Evolutionary conservation across 2,888 invertebrate species (phyloP).

Genomic region (Oscheius myriophilus): DNA sequence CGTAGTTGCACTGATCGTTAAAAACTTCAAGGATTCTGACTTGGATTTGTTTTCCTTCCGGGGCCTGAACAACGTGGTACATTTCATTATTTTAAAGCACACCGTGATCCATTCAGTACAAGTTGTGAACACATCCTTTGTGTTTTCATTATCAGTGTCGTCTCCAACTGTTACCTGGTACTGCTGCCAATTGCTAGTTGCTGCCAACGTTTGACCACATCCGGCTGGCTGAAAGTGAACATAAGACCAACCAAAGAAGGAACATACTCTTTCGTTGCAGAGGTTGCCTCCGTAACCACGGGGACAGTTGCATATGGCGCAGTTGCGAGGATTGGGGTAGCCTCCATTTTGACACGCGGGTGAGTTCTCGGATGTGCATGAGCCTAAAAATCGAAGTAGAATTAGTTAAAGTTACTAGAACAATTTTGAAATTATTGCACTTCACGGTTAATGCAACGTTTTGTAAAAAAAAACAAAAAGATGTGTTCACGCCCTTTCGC

Average conservation of each 20-base stretch:
- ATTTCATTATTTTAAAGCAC: too few relatives aligned
- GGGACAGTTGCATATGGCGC: slow-evolving; percentile 42
- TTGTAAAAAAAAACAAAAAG: too few relatives aligned
- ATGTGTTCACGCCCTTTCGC: too few relatives aligned
- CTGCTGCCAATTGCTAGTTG: slow-evolving; percentile 38
- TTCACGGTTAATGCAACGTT: too few relatives aligned
- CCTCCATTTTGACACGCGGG: slow-evolving; percentile 46
- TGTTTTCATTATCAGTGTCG: slow-evolving; percentile 24
- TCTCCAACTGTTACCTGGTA: slow-evolving; percentile 33
- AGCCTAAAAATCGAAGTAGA: not conserved
- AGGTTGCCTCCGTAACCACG: slow-evolving; percentile 45
- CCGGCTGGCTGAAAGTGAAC: slow-evolving; percentile 31
- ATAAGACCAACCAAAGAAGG: too few relatives aligned
- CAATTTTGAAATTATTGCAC: too few relatives aligned
- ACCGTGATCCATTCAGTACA: slow-evolving; percentile 20
- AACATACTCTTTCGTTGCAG: slow-evolving; percentile 39
- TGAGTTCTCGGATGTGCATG: not conserved
- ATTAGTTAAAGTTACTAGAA: too few relatives aligned
- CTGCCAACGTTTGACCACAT: slow-evolving; percentile 41
- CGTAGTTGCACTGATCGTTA: slow-evolving; percentile 42
- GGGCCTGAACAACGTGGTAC: too few relatives aligned
- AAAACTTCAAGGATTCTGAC: slow-evolving; percentile 33
- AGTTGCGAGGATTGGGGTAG: slow-evolving; percentile 45
- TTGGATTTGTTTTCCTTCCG: slow-evolving; percentile 37
- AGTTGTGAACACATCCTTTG: slow-evolving; percentile 29